These are phyloP conservation scores for Capitella teleta DNA, from an alignment of 1,140 invertebrate genomes.

Conservation along the genomic window DNA sequence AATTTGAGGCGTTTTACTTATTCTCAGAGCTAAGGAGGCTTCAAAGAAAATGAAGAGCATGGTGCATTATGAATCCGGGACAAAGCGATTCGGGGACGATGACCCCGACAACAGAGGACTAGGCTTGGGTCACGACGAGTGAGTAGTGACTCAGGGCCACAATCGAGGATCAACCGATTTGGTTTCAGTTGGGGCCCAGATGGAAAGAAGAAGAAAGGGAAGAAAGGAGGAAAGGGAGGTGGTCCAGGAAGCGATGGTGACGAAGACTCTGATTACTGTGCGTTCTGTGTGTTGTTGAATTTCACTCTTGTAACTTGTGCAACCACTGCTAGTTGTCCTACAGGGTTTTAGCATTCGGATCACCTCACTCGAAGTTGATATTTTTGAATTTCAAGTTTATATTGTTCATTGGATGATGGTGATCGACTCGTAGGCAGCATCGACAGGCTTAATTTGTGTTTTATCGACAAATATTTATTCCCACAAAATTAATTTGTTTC, in stretches of 20 bases:
- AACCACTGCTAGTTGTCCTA: too few relatives aligned
- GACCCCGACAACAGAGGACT: slow-evolving; percentile 19
- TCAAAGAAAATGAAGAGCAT: slow-evolving; percentile 19
- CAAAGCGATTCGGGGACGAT: slow-evolving; percentile 8
- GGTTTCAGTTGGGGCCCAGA: slow-evolving; percentile 3
- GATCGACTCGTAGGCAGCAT: too few relatives aligned
- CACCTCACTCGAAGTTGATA: too few relatives aligned
- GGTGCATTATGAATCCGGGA: slow-evolving; percentile 19
- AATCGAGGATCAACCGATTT: neutral
- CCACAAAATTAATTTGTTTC: too few relatives aligned
- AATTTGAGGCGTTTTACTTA: neutral
- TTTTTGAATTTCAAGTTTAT: too few relatives aligned
- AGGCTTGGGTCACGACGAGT: slow-evolving; percentile 22
- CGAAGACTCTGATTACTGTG: too few relatives aligned
- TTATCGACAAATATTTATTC: too few relatives aligned
- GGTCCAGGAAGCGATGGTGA: slow-evolving; percentile 6
- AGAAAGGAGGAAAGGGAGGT: slow-evolving; percentile 11
- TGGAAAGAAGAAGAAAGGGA: slow-evolving; percentile 5
- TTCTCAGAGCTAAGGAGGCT: slow-evolving; percentile 9
- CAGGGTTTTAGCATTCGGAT: too few relatives aligned
- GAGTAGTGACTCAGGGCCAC: neutral
- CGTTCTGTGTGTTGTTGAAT: too few relatives aligned
- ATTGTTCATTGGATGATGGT: too few relatives aligned
- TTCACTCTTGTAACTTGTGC: too few relatives aligned
- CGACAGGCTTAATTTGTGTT: too few relatives aligned